Base-by-base conservation (phyloP, 2,797 vertebrate genomes). In the Pachyuromys duprasi region DNA sequence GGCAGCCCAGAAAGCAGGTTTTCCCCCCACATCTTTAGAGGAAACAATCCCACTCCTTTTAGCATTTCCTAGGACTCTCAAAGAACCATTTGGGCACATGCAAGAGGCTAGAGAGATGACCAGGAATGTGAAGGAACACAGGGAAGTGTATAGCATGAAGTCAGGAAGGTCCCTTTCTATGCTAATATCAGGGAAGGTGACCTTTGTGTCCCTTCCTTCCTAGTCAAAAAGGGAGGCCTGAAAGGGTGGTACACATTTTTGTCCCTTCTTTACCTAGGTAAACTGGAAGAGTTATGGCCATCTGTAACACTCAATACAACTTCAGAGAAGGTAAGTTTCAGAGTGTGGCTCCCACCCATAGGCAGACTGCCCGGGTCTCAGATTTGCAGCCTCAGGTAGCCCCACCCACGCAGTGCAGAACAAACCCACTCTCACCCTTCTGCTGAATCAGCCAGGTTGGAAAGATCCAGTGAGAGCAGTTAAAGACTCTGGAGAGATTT, bases 391-490 rank as follows among this genome's bases (percentile, higher is more conserved):
- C 72, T 39, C 26, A 3, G 4, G 1, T 33, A 4, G 83, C 42
- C 79, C 82, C 86, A 78, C 89, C 42, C 62, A 15, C 0, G 76
- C n/a, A 0, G 9, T 0, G 9, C 53, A 5, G 24, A 65, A 33
- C 75, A 12, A 24, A 0, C 26, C 62, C 39, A 63, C 82, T 76
- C 83, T 39, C 76, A n/a, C 8, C 0, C 0, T 1, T 90, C 76
- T 36, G 91, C 83, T 69, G 87, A 74, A 17, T 93, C 91, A 82
- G 95, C 95, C 39, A 1, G 5, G 2, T 45, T n/a, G 88, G 84
- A 39, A 45, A 7, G 9, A 17, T 36, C 80, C 0, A 0, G 26
- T 57, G 88, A 76, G 78, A 90, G 74, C 20, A 22, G 80, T 39
- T 62, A 89, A 42, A 89, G 91, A 14, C 74, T 65, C 94, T 20